Percentiles rank a stretch among this genome's conserved stretches.
phyloP scores from a whole-genome alignment of 2,113 vertebrate species.

The Riparia riparia region DNA sequence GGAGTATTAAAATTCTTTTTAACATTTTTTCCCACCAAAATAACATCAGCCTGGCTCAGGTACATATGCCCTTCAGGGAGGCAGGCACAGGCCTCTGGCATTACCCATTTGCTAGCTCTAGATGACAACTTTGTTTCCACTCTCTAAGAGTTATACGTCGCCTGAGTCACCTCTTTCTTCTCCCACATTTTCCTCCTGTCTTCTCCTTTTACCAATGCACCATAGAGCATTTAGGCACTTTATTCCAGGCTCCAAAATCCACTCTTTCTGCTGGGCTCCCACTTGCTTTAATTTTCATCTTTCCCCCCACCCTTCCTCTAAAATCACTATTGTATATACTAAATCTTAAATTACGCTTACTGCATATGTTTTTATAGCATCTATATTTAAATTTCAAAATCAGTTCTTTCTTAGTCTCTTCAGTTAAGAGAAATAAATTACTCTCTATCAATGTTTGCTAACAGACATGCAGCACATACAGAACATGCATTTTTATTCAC shows the following conservation, averaged over 20 bases:
- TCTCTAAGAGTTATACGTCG: not conserved
- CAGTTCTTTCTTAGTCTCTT: not conserved
- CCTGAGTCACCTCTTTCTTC: not conserved
- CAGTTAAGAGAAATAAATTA: not conserved
- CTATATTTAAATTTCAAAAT: not conserved
- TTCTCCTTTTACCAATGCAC: not conserved
- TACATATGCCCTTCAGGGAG: not conserved
- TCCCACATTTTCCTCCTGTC: not conserved
- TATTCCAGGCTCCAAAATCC: not conserved
- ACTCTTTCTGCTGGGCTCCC: not conserved
- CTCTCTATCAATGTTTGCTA: not conserved
- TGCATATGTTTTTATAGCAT: not conserved
- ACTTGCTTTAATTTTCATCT: not conserved
- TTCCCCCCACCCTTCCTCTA: not conserved
- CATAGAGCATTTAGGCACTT: not conserved
- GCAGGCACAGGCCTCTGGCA: rapidly evolving
- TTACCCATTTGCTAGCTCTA: not conserved
- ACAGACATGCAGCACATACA: not conserved
- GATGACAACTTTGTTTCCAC: not conserved
- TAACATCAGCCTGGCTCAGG: not conserved
- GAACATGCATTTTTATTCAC: not conserved
- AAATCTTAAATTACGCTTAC: not conserved
- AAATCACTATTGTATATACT: not conserved
- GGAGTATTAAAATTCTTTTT: not conserved
- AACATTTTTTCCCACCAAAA: not conserved